Evolutionary conservation across 1,140 invertebrate species (phyloP).

Genomic region (Harlomillsia oculata): DNA sequence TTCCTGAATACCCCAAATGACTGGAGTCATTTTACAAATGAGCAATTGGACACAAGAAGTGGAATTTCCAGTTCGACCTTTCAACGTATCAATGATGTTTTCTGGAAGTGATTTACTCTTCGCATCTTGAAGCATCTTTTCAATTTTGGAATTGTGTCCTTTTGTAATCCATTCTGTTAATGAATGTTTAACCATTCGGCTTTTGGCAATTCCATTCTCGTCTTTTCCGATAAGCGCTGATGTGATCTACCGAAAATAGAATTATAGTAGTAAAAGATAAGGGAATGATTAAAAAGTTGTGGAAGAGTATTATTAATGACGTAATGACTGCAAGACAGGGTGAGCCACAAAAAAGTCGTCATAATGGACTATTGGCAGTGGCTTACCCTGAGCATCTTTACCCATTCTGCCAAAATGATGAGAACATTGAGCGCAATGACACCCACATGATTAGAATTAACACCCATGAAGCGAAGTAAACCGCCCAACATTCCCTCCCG

Average conservation of each 20-base stretch:
- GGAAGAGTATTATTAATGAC: too few species aligned
- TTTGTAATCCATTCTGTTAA: slow-evolving; percentile 26
- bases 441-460: slow-evolving; percentile 61
- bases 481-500: slow-evolving; percentile 48
- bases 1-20: slow-evolving; percentile 61
- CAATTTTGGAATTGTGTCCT: slow-evolving; percentile 31
- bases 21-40: slow-evolving; percentile 63
- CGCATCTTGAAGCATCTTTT: slow-evolving; percentile 32
- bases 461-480: slow-evolving; percentile 61
- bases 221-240: slow-evolving; percentile 30
- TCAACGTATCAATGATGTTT: slow-evolving; percentile 50
- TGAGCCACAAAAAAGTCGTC: too few species aligned
- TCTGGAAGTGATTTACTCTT: slow-evolving; percentile 47
- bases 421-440: slow-evolving; percentile 68
- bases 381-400: too few species aligned
- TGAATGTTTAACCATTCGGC: slow-evolving; percentile 24
- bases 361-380: too few species aligned
- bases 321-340: too few species aligned
- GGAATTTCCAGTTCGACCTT: slow-evolving; percentile 46
- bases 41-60: slow-evolving; percentile 60
- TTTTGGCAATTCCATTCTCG: slow-evolving; percentile 15
- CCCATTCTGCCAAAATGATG: slow-evolving; percentile 72
- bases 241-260: slow-evolving; percentile 22
- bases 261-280: not conserved
- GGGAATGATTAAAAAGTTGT: too few species aligned